Base-by-base conservation (phyloP, 2,113 vertebrate genomes). In the Hydropotes inermis region DNA sequence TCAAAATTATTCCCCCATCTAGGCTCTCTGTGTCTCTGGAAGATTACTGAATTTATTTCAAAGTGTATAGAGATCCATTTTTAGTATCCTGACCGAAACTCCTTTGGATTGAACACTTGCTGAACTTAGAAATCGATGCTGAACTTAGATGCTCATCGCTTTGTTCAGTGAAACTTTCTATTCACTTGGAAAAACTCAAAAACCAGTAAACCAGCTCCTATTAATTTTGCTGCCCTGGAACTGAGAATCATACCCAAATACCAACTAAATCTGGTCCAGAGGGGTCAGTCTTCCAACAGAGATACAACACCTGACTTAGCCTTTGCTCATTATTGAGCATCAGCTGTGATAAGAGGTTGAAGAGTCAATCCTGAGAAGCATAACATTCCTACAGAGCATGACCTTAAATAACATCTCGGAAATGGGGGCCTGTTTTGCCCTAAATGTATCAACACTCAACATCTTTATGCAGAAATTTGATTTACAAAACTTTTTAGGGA, bases 141-240 rank as follows among this genome's bases (percentile, higher is more conserved):
- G 11, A 50, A 50, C 47, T 13, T 50, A 39, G 7, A 79, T 92
- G 28, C 4, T 87, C 39, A 58, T 76, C 97, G 96, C 39, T 94
- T 94, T 94, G 61, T 47, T 50, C 11, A 67, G 6, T 15, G 23
- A 90, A 23, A 8, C n/a, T 57, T 97, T 85, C 81, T 55, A 89
- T 67, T 88, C 23, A 64, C 25, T 52, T 43, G 2, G 10, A 84
- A 89, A 54, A 83, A 70, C 95, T 74, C 79, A 67, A 43, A 97
- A 97, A 27, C 36, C 47, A 91, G 14, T 9, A 23, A 89, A 14
- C 33, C 16, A 88, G 33, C 8, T 19, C 25, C 33, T 78, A 78
- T 86, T 87, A 96, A 50, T 96, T 78, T 97, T 97, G 50, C 55
- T 88, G 36, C 57, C 30, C 88, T 94, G 84, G 43, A 64, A 84